Conservation (phyloP, 2,113 vertebrate species). For the Eptesicus fuscus region DNA sequence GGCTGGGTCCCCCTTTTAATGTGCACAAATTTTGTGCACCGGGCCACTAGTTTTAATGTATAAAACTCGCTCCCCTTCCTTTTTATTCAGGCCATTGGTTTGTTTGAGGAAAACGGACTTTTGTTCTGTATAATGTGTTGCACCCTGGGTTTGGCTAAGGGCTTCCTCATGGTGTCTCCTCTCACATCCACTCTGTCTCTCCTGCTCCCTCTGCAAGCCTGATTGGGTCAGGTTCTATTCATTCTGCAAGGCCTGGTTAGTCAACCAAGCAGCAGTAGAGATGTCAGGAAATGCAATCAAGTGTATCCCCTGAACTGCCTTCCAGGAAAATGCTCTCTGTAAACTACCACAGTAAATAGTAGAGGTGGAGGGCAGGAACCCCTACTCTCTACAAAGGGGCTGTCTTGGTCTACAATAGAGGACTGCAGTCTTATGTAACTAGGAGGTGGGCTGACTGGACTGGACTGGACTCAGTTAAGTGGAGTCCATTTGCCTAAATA, state of each 20-base stretch:
- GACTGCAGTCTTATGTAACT: background rate
- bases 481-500: too few relatives aligned
- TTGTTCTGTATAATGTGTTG: background rate
- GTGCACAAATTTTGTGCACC: too few relatives aligned
- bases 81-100: background rate
- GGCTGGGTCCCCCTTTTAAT: too few relatives aligned
- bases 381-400: background rate
- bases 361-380: background rate
- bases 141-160: background rate
- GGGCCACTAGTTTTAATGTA: background rate
- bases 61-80: background rate
- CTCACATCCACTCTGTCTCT: background rate
- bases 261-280: background rate
- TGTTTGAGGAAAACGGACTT: background rate
- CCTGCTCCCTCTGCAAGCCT: background rate
- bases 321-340: background rate
- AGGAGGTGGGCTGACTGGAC: background rate
- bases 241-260: background rate
- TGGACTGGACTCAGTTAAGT: too few relatives aligned
- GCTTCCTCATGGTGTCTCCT: background rate
- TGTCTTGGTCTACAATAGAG: background rate
- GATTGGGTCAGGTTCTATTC: background rate
- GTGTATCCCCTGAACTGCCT: background rate
- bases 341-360: background rate
- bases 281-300: background rate